Evolutionary conservation across 2,113 vertebrate genomes (phyloP), one percentile per base, ranked within the genome.

Genomic region (Rhabdornis inornatus): DNA sequence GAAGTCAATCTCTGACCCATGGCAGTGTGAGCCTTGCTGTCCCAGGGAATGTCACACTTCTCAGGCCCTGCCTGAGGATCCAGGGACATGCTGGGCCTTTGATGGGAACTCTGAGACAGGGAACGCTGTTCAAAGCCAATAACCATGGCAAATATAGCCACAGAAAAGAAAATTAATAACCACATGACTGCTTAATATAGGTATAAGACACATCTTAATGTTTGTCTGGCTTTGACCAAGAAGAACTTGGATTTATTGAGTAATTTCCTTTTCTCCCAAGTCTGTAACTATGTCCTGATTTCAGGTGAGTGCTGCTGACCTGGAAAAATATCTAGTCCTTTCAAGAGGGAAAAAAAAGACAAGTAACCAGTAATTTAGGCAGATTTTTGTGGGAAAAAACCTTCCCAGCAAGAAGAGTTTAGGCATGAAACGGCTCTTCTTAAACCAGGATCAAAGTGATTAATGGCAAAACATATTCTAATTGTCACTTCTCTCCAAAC

Each of bases 1-100:
- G 63, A 88, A 53, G 13, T 10, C 25, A 84, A 72, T 21, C 3
- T 87, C 52, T 66, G 47, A 40, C 17, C 74, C 31, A 6, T 23
- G 53, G 60, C 3, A 0, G 24, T 8, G 12, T 71, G 61, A 79
- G 12, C 14, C 13, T 31, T 2, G 0, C 1, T 55, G 31, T 61
- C 50, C 55, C 40, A 42, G 20, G n/a, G 79, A 76, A 27, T 1
- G 1, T 84, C 72, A 39, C 56, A 37, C 2, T 0, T 31, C 24
- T 18, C 4, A 6, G 39, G 18, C 35, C 78, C 79, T 74, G 23
- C 59, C 33, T 40, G 25, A 28, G 59, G 28, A 50, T 15, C 23
- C 5, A 2, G 57, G 52, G 50, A 30, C 1, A 0, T 7, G 16
- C 23, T 84, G 45, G 64, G n/a, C 25, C 22, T 4, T 8, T 7